Conservation (phyloP, 2,888 invertebrate species). For the Hanleya hanleyi region DNA sequence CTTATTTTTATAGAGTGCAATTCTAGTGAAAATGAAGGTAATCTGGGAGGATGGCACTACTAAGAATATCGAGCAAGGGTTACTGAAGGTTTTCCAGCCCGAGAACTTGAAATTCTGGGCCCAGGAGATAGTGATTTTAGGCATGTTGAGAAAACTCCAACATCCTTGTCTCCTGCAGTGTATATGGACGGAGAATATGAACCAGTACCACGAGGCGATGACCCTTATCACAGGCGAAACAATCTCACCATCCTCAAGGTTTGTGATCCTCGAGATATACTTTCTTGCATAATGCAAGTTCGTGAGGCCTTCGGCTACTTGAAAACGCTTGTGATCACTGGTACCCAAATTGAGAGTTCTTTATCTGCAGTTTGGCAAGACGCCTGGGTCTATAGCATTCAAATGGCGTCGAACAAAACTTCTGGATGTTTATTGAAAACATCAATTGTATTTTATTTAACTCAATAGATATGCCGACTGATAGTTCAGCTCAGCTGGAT, state of each 20-base stretch:
- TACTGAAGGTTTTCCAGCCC: conserved; percentile 62
- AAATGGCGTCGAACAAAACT: too few relatives aligned
- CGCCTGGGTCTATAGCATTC: too few relatives aligned
- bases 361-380: too few relatives aligned
- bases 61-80: conserved; percentile 32
- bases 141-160: conserved; percentile 57
- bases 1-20: too few relatives aligned
- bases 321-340: too few relatives aligned
- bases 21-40: too few relatives aligned
- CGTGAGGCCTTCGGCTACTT: neutral
- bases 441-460: too few relatives aligned
- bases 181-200: conserved; percentile 64
- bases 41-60: conserved; percentile 1
- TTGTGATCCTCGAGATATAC: neutral
- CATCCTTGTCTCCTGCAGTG: conserved; percentile 63
- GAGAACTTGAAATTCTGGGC: conserved; percentile 63
- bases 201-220: conserved; percentile 66
- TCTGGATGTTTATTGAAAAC: too few relatives aligned
- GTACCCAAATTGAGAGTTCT: too few relatives aligned
- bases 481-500: too few relatives aligned
- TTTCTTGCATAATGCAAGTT: neutral
- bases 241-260: conserved; percentile 63
- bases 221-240: conserved; percentile 63
- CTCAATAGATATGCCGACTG: too few relatives aligned
- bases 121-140: conserved; percentile 66